Conservation (phyloP, 2,113 vertebrate genomes). For the Machaerirhynchus nigripectus region DNA sequence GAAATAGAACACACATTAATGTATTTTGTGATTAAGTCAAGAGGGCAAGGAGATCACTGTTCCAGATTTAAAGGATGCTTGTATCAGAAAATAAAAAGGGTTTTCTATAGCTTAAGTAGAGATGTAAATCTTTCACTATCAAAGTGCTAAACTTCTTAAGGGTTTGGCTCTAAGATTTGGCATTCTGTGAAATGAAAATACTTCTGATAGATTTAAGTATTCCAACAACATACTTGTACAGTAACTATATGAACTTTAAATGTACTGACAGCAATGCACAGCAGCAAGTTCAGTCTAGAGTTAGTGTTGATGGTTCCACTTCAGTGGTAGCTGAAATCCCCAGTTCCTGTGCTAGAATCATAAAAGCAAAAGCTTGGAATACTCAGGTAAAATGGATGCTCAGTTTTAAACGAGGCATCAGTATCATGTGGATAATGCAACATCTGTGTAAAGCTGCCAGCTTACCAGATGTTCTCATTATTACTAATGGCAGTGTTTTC, state of each 20-base stretch:
- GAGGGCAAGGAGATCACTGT: not conserved
- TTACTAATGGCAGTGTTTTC: not conserved
- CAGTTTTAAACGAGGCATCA: not conserved
- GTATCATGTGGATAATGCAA: not conserved
- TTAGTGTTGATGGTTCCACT: not conserved
- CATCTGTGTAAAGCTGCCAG: not conserved
- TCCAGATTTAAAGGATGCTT: not conserved
- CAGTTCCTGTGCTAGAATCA: not conserved
- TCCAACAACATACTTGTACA: not conserved
- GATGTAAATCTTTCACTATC: not conserved
- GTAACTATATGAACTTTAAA: not conserved
- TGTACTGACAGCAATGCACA: not conserved
- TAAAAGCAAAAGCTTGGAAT: not conserved
- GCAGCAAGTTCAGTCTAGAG: not conserved
- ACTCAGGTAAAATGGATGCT: not conserved
- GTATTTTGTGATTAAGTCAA: not conserved
- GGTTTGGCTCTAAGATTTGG: not conserved
- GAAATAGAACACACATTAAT: not conserved
- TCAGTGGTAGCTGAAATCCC: not conserved
- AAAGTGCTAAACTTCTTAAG: not conserved
- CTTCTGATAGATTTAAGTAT: not conserved
- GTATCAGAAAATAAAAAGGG: not conserved
- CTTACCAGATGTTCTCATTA: slow-evolving; percentile 15
- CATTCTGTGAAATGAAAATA: slow-evolving; percentile 15
- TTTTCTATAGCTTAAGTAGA: not conserved